These are phyloP conservation scores for Lamellibrachia luymesi DNA, from an alignment of 1,140 invertebrate genomes.

Conservation along the genomic window DNA sequence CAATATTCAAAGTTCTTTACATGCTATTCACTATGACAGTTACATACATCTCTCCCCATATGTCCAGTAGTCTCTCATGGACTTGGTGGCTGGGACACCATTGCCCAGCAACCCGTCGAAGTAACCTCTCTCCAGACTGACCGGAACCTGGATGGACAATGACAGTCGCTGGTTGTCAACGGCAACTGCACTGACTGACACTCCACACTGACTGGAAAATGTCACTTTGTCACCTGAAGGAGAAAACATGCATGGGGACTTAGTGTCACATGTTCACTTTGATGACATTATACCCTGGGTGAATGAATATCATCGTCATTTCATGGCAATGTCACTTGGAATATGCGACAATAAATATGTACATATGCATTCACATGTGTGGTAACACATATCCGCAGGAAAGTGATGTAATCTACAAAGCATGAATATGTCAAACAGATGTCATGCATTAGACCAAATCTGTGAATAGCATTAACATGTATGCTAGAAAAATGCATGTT, in stretches of 20 bases:
- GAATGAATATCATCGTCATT: too few species aligned
- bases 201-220: background rate
- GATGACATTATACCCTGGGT: background rate
- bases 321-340: too few species aligned
- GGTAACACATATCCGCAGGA: too few species aligned
- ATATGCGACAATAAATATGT: too few species aligned
- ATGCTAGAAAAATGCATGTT: too few species aligned
- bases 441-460: too few species aligned
- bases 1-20: background rate
- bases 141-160: background rate
- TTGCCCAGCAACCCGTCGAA: background rate
- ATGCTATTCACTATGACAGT: background rate
- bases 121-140: background rate
- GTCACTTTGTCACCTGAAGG: background rate
- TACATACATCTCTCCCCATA: background rate
- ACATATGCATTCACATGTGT: too few species aligned
- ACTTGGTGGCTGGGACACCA: background rate
- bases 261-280: background rate
- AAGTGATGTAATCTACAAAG: too few species aligned
- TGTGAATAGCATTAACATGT: too few species aligned
- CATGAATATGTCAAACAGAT: too few species aligned
- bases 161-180: background rate
- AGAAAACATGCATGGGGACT: background rate
- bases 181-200: background rate
- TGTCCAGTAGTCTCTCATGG: background rate